Conservation (phyloP, 92 coral and sea anemone genomes). For the Diadumene lineata region DNA sequence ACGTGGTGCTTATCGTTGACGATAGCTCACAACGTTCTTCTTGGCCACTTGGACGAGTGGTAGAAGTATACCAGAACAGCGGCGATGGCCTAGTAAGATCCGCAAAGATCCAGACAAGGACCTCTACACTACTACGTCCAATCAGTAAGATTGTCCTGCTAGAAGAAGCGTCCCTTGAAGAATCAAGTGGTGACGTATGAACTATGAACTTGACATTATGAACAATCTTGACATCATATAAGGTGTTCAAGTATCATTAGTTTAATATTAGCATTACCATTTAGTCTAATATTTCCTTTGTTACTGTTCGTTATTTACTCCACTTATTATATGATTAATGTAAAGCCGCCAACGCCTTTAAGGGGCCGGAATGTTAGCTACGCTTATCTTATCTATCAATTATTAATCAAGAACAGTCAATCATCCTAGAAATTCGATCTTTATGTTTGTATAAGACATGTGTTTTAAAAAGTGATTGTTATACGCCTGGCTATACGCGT, state of each 20-base stretch:
- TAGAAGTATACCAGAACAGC: constrained; percentile 52
- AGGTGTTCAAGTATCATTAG: no score
- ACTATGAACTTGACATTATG: no score
- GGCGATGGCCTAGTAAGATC: constrained; percentile 55
- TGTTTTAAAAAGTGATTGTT: no score
- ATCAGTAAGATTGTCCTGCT: constrained; percentile 56
- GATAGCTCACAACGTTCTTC: constrained; percentile 41
- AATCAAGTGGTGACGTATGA: no score
- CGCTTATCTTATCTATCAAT: no score
- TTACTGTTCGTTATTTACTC: constrained; percentile 1
- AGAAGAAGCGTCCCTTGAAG: no score
- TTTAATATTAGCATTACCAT: background rate
- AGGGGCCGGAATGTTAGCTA: constrained; percentile 37
- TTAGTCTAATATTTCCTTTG: background rate
- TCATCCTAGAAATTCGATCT: no score
- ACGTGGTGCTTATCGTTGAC: constrained; percentile 56
- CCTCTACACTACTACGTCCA: constrained; percentile 47
- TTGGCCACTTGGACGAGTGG: constrained; percentile 60
- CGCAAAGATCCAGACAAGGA: constrained; percentile 46
- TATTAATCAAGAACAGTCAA: no score
- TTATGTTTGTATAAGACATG: no score
- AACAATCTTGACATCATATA: no score
- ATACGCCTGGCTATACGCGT: no score
- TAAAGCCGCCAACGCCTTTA: constrained; percentile 30
- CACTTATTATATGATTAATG: constrained; percentile 14